Evolutionary conservation across 2,888 invertebrate species (phyloP).

Genomic region (Desoria tigrina): DNA sequence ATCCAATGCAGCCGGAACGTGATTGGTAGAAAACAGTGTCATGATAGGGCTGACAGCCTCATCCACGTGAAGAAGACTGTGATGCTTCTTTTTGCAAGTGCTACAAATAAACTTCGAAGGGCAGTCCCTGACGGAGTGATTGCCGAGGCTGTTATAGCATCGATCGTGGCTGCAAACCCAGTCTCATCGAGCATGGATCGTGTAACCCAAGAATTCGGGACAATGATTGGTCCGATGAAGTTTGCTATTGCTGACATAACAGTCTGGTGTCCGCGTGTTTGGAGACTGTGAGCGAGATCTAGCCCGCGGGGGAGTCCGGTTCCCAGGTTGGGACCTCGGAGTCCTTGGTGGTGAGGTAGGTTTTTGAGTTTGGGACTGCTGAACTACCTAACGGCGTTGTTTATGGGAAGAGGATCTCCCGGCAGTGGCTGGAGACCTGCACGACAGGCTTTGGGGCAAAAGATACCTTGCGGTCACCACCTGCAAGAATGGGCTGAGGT

Average conservation of each 20-base stretch:
- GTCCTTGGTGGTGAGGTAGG: too few species aligned
- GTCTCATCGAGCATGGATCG: neutral
- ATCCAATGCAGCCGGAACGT: neutral
- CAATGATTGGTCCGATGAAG: neutral
- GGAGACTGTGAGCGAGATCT: neutral
- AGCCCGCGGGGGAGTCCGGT: too few species aligned
- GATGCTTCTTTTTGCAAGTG: constrained; percentile 4
- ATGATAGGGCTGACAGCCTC: neutral
- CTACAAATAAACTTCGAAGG: constrained; percentile 7
- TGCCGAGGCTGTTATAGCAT: constrained; percentile 5
- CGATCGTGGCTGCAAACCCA: constrained; percentile 5
- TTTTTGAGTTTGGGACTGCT: too few species aligned
- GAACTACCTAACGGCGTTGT: too few species aligned
- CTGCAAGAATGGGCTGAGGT: too few species aligned
- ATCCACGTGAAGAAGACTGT: constrained; percentile 7
- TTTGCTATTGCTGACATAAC: neutral
- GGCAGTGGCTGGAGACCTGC: too few species aligned
- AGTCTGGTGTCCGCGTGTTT: neutral
- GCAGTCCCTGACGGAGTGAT: constrained; percentile 3
- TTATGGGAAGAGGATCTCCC: too few species aligned
- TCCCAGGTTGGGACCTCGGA: too few species aligned
- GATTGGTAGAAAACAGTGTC: neutral
- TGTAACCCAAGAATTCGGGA: constrained; percentile 4
- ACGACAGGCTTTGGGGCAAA: too few species aligned
- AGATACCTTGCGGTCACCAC: too few species aligned